phyloP scores from a whole-genome alignment of 2,113 vertebrate genomes.

The Dipodomys ordii region DNA sequence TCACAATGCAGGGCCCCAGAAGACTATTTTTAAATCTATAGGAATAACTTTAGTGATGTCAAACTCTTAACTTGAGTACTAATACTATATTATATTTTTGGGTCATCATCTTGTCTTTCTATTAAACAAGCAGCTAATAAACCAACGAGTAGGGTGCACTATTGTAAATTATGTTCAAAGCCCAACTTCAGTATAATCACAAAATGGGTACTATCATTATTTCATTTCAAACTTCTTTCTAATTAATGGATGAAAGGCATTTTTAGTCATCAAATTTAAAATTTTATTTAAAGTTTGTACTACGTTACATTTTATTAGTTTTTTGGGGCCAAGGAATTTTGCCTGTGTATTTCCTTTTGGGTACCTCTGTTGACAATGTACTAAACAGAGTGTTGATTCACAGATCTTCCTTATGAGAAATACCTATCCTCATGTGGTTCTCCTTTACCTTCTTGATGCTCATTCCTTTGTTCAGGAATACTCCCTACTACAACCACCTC shows the following conservation, averaged over 20 bases:
- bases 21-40: background rate
- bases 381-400: background rate
- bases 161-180: background rate
- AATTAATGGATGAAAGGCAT: background rate
- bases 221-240: background rate
- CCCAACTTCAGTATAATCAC: background rate
- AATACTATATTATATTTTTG: background rate
- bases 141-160: background rate
- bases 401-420: background rate
- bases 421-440: background rate
- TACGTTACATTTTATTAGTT: background rate
- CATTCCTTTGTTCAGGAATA: background rate
- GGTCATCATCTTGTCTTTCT: constrained; percentile 23
- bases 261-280: constrained; percentile 29
- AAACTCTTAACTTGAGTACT: background rate
- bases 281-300: background rate
- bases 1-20: background rate
- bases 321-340: background rate
- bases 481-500: background rate
- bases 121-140: constrained; percentile 1
- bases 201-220: background rate
- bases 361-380: no score
- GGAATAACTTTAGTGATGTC: background rate
- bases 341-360: background rate
- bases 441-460: background rate